A percentile compares a stretch with the other conserved stretches of the same genome.
Evolutionary conservation across 2,113 vertebrate genomes (phyloP).

Genomic region (Catharus minimus): DNA sequence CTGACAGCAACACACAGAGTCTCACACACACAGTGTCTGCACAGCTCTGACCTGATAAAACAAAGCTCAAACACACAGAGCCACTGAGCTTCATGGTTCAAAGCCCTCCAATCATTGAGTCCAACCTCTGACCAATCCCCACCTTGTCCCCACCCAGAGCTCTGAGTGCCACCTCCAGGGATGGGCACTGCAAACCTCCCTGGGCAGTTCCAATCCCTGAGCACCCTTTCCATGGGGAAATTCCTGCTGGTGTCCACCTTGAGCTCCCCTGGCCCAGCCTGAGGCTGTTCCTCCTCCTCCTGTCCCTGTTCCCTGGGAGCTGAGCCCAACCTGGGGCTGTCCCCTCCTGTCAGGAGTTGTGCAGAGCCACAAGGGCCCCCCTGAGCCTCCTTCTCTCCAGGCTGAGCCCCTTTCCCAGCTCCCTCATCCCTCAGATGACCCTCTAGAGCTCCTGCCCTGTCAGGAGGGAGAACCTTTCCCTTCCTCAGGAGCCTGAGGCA

Average conservation of each 20-base stretch:
- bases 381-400: background rate
- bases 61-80: background rate
- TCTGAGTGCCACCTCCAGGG: background rate
- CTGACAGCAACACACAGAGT: background rate
- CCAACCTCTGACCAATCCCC: rapidly evolving
- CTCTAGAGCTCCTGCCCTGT: background rate
- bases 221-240: rapidly evolving
- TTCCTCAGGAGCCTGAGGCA: background rate
- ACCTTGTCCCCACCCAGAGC: background rate
- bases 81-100: background rate
- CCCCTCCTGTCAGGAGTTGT: background rate
- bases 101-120: rapidly evolving
- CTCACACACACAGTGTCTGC: too few species aligned
- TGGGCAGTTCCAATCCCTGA: background rate
- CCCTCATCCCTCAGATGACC: background rate
- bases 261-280: background rate
- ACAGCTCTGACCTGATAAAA: background rate
- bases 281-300: background rate
- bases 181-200: background rate
- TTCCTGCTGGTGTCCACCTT: background rate
- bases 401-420: background rate
- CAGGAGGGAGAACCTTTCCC: background rate
- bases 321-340: too few species aligned
- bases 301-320: background rate
- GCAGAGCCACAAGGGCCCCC: background rate